Evolutionary conservation across 2,888 invertebrate genomes (phyloP).

Genomic region (Andrena bucephala): DNA sequence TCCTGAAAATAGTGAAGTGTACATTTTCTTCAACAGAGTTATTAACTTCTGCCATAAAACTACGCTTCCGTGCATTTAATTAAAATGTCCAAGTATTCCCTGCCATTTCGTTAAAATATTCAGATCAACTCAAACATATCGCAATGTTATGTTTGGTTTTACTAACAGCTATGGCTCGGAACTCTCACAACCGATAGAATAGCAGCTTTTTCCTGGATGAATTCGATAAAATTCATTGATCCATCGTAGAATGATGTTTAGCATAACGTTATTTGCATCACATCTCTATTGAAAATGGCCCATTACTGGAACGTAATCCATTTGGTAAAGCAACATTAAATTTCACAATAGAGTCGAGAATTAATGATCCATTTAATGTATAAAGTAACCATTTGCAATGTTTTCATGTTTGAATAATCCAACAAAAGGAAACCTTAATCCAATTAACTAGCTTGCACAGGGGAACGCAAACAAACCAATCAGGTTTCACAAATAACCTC

Average conservation of each 20-base stretch:
- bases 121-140: not conserved
- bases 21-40: not conserved
- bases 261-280: conserved; percentile 29
- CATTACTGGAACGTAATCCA: conserved; percentile 8
- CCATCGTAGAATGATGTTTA: conserved; percentile 15
- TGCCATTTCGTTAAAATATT: not conserved
- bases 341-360: not conserved
- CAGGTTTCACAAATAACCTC: not conserved
- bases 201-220: conserved; percentile 30
- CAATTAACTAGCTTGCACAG: not conserved
- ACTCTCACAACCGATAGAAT: conserved; percentile 34
- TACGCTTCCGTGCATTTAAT: not conserved
- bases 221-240: conserved; percentile 36
- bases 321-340: conserved; percentile 23
- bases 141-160: conserved; percentile 21
- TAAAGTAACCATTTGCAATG: not conserved
- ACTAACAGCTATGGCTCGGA: not conserved
- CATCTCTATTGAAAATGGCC: conserved; percentile 18
- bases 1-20: too few relatives aligned
- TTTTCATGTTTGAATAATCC: not conserved
- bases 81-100: not conserved
- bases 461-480: not conserved
- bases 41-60: not conserved
- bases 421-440: not conserved
- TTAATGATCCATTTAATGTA: not conserved